Conservation (phyloP, 92 coral and sea anemone genomes). For the Porites divaricata region DNA sequence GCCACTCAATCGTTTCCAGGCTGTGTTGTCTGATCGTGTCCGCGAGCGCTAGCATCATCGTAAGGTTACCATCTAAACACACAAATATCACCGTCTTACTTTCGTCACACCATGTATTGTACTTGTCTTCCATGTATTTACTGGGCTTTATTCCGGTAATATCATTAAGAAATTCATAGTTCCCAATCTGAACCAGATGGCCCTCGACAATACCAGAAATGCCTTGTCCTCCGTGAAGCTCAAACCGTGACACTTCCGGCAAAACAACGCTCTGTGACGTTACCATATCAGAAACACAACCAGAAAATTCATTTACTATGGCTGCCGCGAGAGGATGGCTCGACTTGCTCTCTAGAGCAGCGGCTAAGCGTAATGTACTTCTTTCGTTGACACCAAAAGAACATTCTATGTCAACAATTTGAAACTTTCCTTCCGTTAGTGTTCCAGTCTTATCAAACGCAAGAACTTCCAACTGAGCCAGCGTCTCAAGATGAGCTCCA, state of each 20-base stretch:
- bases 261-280: conserved; percentile 53
- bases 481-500: conserved; percentile 88
- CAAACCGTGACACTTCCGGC: conserved; percentile 87
- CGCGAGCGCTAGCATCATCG: conserved; percentile 94
- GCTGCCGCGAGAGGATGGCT: conserved; percentile 98
- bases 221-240: conserved; percentile 94
- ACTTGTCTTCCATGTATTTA: conserved; percentile 65
- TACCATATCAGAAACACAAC: conserved; percentile 91
- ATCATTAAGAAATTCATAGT: conserved; percentile 69
- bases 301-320: conserved; percentile 89
- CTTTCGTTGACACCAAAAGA: conserved; percentile 77
- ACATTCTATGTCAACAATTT: conserved; percentile 81
- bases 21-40: conserved; percentile 89
- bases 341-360: conserved; percentile 95
- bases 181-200: conserved; percentile 82
- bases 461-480: conserved; percentile 73
- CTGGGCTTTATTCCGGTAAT: conserved; percentile 52
- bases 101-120: conserved; percentile 76
- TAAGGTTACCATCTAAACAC: conserved; percentile 76
- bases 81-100: conserved; percentile 97
- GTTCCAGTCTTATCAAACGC: conserved; percentile 99
- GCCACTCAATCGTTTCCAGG: conserved; percentile 74
- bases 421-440: conserved; percentile 94
- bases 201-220: conserved; percentile 87
- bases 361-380: conserved; percentile 86